Conservation (phyloP, 2,888 invertebrate species). For the Andrena praecox region DNA sequence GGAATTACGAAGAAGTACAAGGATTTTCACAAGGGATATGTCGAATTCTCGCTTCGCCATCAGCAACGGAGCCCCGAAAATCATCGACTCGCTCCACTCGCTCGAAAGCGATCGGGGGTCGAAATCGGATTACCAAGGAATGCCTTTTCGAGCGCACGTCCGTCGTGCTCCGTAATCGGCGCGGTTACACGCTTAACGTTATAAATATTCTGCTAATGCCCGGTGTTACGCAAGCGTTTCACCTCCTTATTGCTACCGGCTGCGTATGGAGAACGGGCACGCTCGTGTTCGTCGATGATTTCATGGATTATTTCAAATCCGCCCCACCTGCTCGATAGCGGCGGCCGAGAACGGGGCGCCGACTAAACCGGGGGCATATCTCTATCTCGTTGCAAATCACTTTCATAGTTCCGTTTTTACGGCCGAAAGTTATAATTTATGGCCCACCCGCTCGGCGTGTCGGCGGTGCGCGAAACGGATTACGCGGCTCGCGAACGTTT, state of each 20-base stretch:
- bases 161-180: constrained; percentile 64
- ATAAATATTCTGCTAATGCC: constrained; percentile 76
- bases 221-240: constrained; percentile 61
- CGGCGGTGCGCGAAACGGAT: constrained; percentile 62
- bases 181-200: constrained; percentile 76
- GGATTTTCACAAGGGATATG: neutral
- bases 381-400: constrained; percentile 74
- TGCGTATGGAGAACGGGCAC: constrained; percentile 54
- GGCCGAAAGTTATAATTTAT: constrained; percentile 78
- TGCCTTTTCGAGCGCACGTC: constrained; percentile 62
- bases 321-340: constrained; percentile 25
- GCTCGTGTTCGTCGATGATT: constrained; percentile 59
- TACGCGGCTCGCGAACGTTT: constrained; percentile 60
- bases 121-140: constrained; percentile 48
- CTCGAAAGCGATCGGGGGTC: constrained; percentile 4
- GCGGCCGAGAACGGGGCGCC: neutral
- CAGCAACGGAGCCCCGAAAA: neutral
- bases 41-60: neutral
- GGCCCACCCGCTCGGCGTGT: constrained; percentile 65
- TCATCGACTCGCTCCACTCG: neutral
- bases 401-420: constrained; percentile 80
- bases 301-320: constrained; percentile 60
- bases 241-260: constrained; percentile 53
- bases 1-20: neutral
- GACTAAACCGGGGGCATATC: constrained; percentile 30